phyloP scores from a whole-genome alignment of 2,888 invertebrate species.

The Argyresthia albistria region DNA sequence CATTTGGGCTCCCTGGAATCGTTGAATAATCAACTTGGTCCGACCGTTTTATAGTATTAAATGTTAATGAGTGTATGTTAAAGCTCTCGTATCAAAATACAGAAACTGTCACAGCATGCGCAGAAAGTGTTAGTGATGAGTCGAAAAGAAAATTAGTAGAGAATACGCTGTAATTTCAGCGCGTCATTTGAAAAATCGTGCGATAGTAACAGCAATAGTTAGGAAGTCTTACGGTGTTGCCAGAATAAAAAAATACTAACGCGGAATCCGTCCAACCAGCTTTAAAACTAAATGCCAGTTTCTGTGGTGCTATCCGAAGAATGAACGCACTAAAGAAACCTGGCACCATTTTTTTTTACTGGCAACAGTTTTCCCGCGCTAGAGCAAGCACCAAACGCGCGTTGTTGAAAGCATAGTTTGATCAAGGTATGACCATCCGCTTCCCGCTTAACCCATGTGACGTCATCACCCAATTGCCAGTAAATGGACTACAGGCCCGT shows the following conservation, averaged over 20 bases:
- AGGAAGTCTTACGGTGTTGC: constrained; percentile 33
- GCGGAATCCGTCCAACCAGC: constrained; percentile 4
- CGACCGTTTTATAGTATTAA: constrained; percentile 29
- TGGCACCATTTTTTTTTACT: constrained; percentile 9
- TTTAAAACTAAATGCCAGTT: too few relatives aligned
- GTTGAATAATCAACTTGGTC: constrained; percentile 22
- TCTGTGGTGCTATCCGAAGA: too few relatives aligned
- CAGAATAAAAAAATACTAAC: constrained; percentile 25
- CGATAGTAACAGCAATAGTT: too few relatives aligned
- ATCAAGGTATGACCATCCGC: too few relatives aligned
- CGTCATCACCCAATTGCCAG: too few relatives aligned
- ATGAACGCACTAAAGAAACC: constrained; percentile 11
- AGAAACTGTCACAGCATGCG: constrained; percentile 23
- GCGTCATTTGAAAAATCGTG: too few relatives aligned
- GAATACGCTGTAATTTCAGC: too few relatives aligned
- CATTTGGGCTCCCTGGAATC: neutral
- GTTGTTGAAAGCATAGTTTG: constrained; percentile 11
- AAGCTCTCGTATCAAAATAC: neutral
- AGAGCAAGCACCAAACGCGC: constrained; percentile 29
- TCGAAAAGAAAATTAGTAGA: constrained; percentile 57
- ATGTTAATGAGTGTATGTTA: neutral
- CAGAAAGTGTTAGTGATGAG: constrained; percentile 62
- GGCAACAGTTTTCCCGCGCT: constrained; percentile 18
- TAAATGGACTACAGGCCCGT: too few relatives aligned
- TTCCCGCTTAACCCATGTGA: too few relatives aligned